A percentile compares a stretch with the other conserved stretches of the same genome.
phyloP scores from a whole-genome alignment of 1,140 invertebrate species.

The Eurosta solidaginis region DNA sequence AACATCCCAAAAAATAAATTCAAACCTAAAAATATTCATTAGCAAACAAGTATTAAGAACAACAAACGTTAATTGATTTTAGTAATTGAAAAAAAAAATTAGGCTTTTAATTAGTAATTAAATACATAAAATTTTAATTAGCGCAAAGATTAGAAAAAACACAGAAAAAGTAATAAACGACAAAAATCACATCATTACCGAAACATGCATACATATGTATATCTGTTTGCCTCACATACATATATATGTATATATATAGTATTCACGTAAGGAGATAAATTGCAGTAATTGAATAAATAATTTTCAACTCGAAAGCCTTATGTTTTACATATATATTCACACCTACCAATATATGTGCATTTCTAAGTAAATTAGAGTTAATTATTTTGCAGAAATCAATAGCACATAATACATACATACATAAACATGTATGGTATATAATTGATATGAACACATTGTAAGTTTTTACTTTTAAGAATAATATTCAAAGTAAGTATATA shows the following conservation, averaged over 20 bases:
- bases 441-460: background rate
- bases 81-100: background rate
- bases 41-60: background rate
- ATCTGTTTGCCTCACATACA: background rate
- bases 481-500: background rate
- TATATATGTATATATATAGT: background rate
- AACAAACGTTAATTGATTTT: background rate
- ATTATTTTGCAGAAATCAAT: background rate
- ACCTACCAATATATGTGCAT: background rate
- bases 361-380: background rate
- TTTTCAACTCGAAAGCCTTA: constrained; percentile 19
- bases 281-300: background rate
- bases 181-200: background rate
- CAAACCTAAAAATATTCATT: too few species aligned
- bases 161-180: background rate
- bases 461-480: too few species aligned
- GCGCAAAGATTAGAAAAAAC: background rate
- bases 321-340: constrained; percentile 21
- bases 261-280: background rate
- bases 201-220: background rate
- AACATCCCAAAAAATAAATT: background rate
- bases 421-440: background rate
- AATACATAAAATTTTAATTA: background rate
- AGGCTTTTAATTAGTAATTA: constrained; percentile 23
- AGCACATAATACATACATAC: background rate